Evolutionary conservation across 2,888 invertebrate genomes (phyloP), one percentile per base, ranked within the genome.

Genomic region (Zootermopsis nevadensis): DNA sequence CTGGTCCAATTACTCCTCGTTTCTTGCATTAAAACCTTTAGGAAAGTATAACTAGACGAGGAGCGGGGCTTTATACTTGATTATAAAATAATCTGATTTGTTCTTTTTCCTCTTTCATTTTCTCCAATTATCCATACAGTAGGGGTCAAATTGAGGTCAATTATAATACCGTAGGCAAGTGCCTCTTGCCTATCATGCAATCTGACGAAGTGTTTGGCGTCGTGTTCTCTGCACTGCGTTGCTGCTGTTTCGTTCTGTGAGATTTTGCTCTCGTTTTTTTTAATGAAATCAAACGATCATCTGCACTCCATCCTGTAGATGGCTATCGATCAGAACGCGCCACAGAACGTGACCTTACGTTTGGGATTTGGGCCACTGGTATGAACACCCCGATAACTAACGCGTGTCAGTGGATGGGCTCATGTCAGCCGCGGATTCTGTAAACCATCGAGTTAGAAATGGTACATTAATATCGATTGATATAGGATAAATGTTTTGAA

Each of bases 1-100:
- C n/a, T 60, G 19, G 38, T 74, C 33, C 74, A 74, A 38, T 74
- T 74, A 74, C 24, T 74, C 38, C 38, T 38, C 74, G 24, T 74
- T 74, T 74, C n/a, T 38, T 38, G 35, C 24, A 38, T 38, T 38
- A 35, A 30, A 69, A 31, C 69, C 6, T 69, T 24, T 33, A 66
- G 7, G 33, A 53, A 31, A 69, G 19, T 19, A 69, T 33, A 30
- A 38, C n/a, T 3, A 74, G 60, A 60, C 4, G 7, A 60, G 38
- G 33, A 69, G 69, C 10, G 69, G 42, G 35, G 6, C n/a, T 38
- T 38, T 74, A 22, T n/a, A n/a, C 15, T 42, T 74, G 74, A 74
- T 74, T 74, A 74, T 74, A 74, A 74, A 72, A 74, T 74, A 74
- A 74, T 74, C 74, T 74, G 74, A n/a, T 74, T 74, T 74, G 24